Evolutionary conservation across 2,797 vertebrate species (phyloP), one percentile per base, ranked within the genome.

Genomic region (Phyllotis vaccarum): DNA sequence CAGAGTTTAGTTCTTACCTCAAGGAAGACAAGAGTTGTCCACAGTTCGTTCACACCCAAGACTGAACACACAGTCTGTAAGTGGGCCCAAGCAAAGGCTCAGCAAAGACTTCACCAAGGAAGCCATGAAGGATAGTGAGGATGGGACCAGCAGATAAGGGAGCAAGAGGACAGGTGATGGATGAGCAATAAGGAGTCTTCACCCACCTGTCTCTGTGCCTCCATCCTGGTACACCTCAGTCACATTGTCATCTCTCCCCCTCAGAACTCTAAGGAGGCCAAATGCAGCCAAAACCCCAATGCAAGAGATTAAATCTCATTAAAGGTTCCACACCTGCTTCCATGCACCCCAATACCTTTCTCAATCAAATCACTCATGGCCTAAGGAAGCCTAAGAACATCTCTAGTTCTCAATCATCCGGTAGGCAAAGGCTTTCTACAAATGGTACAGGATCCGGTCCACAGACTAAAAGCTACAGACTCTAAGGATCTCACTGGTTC

Each of bases 261-360:
- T 70, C 72, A 86, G 56, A 90, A 88, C 74, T 56, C 90, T 58
- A 89, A 86, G 60, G 54, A 90, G 85, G 72, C 52, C 87, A 93
- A 89, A 74, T 68, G 49, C 95, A 97, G 85, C 10, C 66, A 19
- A 91, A 91, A 98, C 89, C 62, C 96, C 75, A 91, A 79, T 81
- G 40, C 27, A 83, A 79, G 92, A 95, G 91, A 49, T 93, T 82
- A 90, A 91, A 88, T 21, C 85, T 94, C n/a, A 54, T 2, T 89
- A 87, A 22, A 19, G 46, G 24, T 5, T 91, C 46, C 68, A 79
- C 14, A 52, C 64, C 95, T 89, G 54, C 64, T 21, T 70, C 58
- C 29, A 24, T 0, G 43, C 19, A 92, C 17, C 49, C 60, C 2
- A 3, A 56, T 52, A 68, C 24, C 27, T 60, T 89, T 95, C 58